Conservation (phyloP, 2,888 invertebrate genomes). For the Icerya purchasi region DNA sequence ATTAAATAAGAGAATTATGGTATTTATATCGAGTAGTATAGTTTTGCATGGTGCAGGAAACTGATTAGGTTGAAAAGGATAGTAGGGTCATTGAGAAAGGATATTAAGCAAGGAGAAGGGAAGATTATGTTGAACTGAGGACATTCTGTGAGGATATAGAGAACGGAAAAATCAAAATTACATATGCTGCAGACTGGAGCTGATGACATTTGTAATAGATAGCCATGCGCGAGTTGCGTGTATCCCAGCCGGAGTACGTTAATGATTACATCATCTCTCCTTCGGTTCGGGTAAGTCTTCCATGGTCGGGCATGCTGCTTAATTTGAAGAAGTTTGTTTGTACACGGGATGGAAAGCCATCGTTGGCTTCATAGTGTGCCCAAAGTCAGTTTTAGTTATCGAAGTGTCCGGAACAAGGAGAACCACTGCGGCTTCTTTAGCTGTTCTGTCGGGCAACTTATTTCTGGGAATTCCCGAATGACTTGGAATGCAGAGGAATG, state of each 20-base stretch:
- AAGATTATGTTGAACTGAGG: neutral
- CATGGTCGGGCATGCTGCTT: neutral
- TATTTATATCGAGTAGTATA: neutral
- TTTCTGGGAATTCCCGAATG: neutral
- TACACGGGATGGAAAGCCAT: neutral
- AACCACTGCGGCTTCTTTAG: neutral
- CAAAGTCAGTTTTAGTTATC: neutral
- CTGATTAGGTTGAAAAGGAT: neutral
- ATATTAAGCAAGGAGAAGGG: neutral
- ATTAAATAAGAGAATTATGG: neutral
- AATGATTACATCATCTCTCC: neutral
- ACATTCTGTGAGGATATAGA: neutral
- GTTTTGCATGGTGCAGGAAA: neutral
- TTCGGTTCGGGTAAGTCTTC: neutral
- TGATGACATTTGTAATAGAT: neutral
- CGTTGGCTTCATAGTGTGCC: neutral
- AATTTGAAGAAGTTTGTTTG: neutral
- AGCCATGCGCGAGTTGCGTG: neutral
- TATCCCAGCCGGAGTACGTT: neutral
- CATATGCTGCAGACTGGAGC: neutral
- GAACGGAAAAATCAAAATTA: neutral
- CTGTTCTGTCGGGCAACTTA: neutral
- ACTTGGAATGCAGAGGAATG: neutral
- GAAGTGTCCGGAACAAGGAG: neutral
- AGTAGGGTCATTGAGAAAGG: neutral